Base-by-base conservation (phyloP, 2,797 vertebrate genomes). In the Streptopelia turtur region DNA sequence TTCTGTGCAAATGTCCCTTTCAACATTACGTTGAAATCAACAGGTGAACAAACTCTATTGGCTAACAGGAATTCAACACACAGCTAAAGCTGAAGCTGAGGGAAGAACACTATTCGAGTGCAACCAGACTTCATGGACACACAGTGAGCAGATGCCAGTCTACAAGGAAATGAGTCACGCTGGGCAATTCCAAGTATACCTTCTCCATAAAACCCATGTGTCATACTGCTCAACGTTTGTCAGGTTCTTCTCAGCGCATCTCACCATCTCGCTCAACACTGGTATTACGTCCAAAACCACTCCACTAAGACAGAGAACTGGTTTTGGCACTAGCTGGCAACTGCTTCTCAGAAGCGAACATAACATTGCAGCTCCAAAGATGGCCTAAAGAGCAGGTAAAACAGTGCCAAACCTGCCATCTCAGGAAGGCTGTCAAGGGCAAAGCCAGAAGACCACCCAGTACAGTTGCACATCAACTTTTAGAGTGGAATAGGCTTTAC, bases 51-150 rank as follows among this genome's bases (percentile, higher is more conserved):
- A 86, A 55, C 8, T 10, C 59, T 71, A 47, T 3, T 9, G 43
- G 56, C 47, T 90, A 75, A 33, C 0, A 0, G 61, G 60, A 94
- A 89, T 37, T 37, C 31, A 45, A 53, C 37, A 43, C 6, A 10
- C 0, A 2, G n/a, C n/a, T 63, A 64, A 60, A 83, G 63, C 13
- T 35, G 77, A 68, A 77, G 21, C 33, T 13, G 9, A 14, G 37
- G 0, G 3, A 78, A 39, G 45, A 35, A 53, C 35, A 68, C 31
- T 20, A 87, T 13, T 11, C 1, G 6, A 1, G 6, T 77, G 43
- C 52, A 93, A n/a, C 23, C 14, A 60, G 33, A 63, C 53, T 41
- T 39, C 12, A 61, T n/a, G 25, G 31, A 69, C 63, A 52, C 25
- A 39, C 8, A 13, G n/a, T 1, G 2, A 65, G 31, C 41, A 64